Base-by-base conservation (phyloP, 1,140 invertebrate species). In the Pantala flavescens region DNA sequence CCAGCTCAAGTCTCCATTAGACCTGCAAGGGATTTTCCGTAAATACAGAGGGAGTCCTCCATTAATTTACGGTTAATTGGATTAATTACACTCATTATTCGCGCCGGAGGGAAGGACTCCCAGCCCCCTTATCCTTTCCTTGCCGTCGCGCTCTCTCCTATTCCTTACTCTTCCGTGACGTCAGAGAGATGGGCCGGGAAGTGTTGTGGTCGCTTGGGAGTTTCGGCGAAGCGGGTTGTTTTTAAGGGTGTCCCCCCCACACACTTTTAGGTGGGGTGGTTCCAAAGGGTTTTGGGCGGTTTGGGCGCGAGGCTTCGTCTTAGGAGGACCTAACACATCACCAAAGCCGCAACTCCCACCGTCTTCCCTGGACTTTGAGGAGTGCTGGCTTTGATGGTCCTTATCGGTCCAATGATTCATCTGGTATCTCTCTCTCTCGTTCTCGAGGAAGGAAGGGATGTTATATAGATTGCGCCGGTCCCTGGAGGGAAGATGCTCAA, bases 51-150 rank as follows among this genome's bases (percentile, higher is more conserved):
- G 80, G 80, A 81, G 80, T 79, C 78, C 77, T 79, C 81, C 82
- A 82, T 82, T 82, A 82, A 83, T 83, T 83, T 82, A 82, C 82
- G 81, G 81, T 83, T 83, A 82, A 83, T 83, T 83, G 82, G 82
- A 83, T 83, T 83, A 83, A 83, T 83, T 82, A 79, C 81, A 77
- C 79, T 82, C 81, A 82, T 83, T 82, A 83, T 82, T 83, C 49
- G 49, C 49, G 49, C 49, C 12, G 3, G 12, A 63, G 49, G n/a
- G 49, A 63, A 63, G 49, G 49, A 63, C 49, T 63, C 49, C 49
- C 49, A 7, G 3, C 16, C 49, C 49, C 49, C 49, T 21, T 63
- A 3, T 63, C 49, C 49, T 63, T 63, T 63, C 49, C n/a, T 21
- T 21, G 14, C 49, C n/a, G 14, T 63, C 16, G 49, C 49, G 12